Percentiles rank a stretch among this genome's conserved stretches.
Evolutionary conservation across 2,888 invertebrate genomes (phyloP).

Genomic region (Xanthorhoe designata): DNA sequence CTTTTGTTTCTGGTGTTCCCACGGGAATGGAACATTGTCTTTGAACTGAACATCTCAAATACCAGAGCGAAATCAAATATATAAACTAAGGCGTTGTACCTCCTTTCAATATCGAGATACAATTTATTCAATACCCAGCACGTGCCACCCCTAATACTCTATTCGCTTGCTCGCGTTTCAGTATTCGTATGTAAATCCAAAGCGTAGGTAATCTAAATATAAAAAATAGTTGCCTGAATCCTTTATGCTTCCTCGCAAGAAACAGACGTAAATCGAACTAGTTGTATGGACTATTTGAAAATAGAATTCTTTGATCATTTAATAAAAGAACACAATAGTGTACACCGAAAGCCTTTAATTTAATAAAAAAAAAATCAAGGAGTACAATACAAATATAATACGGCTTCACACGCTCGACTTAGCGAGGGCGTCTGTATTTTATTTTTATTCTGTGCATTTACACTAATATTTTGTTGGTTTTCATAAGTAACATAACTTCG

Average conservation of each 20-base stretch:
- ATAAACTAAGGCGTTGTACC: neutral
- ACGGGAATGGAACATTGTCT: too few relatives aligned
- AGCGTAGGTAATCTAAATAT: constrained; percentile 13
- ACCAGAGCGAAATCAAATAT: constrained; percentile 1
- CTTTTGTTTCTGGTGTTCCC: neutral
- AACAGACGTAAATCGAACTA: neutral
- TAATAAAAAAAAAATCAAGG: too few relatives aligned
- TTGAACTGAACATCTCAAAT: neutral
- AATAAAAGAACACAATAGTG: too few relatives aligned
- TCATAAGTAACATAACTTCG: too few relatives aligned
- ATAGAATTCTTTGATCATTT: too few relatives aligned
- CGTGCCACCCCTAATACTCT: constrained; percentile 6
- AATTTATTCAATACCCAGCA: constrained; percentile 10
- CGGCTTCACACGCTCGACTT: too few relatives aligned
- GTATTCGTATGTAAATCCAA: constrained; percentile 17
- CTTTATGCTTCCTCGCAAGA: neutral
- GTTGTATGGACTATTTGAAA: too few relatives aligned
- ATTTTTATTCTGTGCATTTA: too few relatives aligned
- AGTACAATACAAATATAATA: too few relatives aligned
- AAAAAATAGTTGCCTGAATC: neutral
- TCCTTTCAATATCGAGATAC: constrained; percentile 5
- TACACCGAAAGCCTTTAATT: too few relatives aligned
- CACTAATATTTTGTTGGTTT: too few relatives aligned
- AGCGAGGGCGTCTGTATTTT: too few relatives aligned
- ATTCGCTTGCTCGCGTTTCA: constrained; percentile 6